These are phyloP conservation scores for Anabas testudineus DNA, from an alignment of 2,797 vertebrate species.

Conservation along the genomic window DNA sequence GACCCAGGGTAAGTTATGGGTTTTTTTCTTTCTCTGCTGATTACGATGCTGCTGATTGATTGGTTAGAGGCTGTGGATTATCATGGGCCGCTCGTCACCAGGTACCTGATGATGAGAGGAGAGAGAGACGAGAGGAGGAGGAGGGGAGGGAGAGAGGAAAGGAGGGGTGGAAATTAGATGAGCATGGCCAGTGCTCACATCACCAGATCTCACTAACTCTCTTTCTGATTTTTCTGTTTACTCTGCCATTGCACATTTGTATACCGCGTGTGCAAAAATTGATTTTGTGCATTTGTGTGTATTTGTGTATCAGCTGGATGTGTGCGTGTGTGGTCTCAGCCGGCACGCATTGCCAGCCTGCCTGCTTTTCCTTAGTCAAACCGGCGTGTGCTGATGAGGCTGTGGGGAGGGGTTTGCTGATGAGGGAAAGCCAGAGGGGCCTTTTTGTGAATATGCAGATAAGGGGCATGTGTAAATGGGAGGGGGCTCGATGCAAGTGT, in stretches of 20 bases:
- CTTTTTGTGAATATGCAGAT: constrained; percentile 89
- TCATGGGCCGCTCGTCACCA: constrained; percentile 86
- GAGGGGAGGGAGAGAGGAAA: constrained; percentile 31
- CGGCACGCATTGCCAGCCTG: constrained; percentile 73
- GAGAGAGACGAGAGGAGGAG: constrained; percentile 67
- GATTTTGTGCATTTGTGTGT: constrained; percentile 74
- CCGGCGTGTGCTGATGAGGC: constrained; percentile 85
- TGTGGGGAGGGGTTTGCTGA: constrained; percentile 82
- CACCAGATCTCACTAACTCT: constrained; percentile 79
- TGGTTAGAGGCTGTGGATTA: constrained; percentile 87
- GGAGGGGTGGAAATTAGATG: constrained; percentile 80
- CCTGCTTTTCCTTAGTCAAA: constrained; percentile 75
- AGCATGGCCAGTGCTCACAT: constrained; percentile 76
- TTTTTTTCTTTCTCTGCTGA: constrained; percentile 83
- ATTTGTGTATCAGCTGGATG: constrained; percentile 49
- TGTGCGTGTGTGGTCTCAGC: constrained; percentile 75
- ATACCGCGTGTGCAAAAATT: constrained; percentile 69
- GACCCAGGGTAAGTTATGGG: constrained; percentile 91
- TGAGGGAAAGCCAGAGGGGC: constrained; percentile 83
- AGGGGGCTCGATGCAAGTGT: constrained; percentile 85
- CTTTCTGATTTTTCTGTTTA: constrained; percentile 76
- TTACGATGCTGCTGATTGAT: constrained; percentile 89
- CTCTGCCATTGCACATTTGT: constrained; percentile 74
- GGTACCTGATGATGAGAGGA: constrained; percentile 88
- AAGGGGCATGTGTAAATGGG: constrained; percentile 85